These are phyloP conservation scores for Macroglossus sobrinus DNA, from an alignment of 2,113 vertebrate genomes.

Conservation along the genomic window DNA sequence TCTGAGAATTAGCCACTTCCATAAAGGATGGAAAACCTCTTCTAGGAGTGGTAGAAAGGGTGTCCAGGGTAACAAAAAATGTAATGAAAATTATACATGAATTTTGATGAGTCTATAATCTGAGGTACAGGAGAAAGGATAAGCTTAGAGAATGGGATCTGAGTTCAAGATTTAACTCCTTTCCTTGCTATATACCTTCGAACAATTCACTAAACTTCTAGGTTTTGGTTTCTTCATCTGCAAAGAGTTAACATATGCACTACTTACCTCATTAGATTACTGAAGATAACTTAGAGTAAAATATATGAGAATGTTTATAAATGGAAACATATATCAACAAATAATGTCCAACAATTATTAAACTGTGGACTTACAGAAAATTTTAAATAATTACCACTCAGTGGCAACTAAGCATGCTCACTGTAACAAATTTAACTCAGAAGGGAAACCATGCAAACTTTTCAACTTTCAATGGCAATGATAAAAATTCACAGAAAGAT, in stretches of 20 bases:
- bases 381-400: background rate
- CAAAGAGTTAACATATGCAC: background rate
- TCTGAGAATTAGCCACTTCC: background rate
- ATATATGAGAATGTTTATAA: background rate
- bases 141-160: background rate
- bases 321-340: background rate
- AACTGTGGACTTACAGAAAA: conserved; percentile 15
- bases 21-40: background rate
- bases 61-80: background rate
- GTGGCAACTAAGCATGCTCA: conserved; percentile 44
- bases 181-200: background rate
- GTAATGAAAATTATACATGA: background rate
- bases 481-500: conserved; percentile 25
- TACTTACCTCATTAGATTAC: background rate
- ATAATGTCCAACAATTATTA: background rate
- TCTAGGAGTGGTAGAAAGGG: background rate
- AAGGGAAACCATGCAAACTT: conserved; percentile 44
- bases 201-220: background rate
- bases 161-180: background rate
- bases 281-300: background rate
- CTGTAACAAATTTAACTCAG: background rate
- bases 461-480: conserved; percentile 8
- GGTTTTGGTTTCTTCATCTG: conserved; percentile 5
- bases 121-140: background rate
- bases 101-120: background rate